Percentiles rank a stretch among this genome's conserved stretches.
These are phyloP conservation scores for Tenualosa thibaudeaui DNA, from an alignment of 2,797 vertebrate species.

Conservation along the genomic window DNA sequence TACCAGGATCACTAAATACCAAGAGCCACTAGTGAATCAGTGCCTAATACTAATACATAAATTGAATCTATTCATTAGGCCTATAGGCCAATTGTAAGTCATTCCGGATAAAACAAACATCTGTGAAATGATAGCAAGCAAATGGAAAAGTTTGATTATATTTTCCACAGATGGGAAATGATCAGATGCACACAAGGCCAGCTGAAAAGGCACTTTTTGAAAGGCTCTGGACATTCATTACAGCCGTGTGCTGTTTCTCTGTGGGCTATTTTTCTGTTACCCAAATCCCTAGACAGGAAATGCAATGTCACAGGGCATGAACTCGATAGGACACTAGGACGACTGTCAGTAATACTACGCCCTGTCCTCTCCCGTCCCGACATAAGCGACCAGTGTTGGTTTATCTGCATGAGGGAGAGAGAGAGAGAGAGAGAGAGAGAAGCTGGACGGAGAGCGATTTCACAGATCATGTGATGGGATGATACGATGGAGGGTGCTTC, in stretches of 20 bases:
- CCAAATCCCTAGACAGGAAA: not conserved
- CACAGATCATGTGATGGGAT: not conserved
- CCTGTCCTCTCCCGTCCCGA: not conserved
- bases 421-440: not conserved
- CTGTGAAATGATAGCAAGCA: too few species aligned
- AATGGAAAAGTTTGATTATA: too few species aligned
- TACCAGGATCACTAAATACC: too few species aligned
- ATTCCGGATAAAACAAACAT: too few species aligned
- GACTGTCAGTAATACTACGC: not conserved
- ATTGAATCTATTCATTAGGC: too few species aligned
- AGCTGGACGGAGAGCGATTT: not conserved
- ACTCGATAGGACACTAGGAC: not conserved
- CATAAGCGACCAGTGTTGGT: not conserved
- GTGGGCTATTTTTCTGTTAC: not conserved
- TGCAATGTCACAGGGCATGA: not conserved
- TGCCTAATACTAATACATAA: too few species aligned
- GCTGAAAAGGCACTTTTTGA: not conserved
- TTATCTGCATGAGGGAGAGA: not conserved
- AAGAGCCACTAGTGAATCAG: too few species aligned
- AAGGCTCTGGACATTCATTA: not conserved
- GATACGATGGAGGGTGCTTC: constrained; percentile 18
- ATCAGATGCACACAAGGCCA: not conserved
- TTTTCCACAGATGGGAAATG: too few species aligned
- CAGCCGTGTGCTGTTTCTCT: not conserved
- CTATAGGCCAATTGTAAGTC: too few species aligned